A percentile compares a stretch with the other conserved stretches of the same genome.
phyloP scores from a whole-genome alignment of 2,797 vertebrate genomes.

The Smutsia temminckii region DNA sequence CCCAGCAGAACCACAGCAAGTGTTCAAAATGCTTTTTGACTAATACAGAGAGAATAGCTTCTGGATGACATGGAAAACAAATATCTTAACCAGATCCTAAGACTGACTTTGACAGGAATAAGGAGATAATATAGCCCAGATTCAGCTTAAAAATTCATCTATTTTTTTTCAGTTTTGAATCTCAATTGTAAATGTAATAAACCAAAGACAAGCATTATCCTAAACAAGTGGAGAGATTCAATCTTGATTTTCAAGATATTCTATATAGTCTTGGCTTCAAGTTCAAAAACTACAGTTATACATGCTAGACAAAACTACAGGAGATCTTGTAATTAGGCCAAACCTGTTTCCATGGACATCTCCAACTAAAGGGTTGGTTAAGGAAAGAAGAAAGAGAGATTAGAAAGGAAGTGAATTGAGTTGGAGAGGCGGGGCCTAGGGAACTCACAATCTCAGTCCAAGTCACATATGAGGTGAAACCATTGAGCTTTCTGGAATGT shows the following conservation, averaged over 20 bases:
- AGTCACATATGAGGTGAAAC: background rate
- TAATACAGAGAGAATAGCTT: background rate
- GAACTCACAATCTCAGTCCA: background rate
- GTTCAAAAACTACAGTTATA: background rate
- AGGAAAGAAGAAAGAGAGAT: background rate
- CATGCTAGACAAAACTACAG: background rate
- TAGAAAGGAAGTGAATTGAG: background rate
- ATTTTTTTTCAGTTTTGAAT: background rate
- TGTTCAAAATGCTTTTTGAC: background rate
- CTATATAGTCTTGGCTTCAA: background rate
- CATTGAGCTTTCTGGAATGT: background rate
- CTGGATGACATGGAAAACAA: conserved; percentile 5
- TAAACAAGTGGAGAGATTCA: background rate
- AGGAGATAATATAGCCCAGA: background rate
- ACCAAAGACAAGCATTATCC: background rate
- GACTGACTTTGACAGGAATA: background rate
- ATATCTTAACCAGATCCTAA: background rate
- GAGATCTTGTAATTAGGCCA: background rate
- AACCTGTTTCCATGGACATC: background rate
- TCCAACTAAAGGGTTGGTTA: background rate
- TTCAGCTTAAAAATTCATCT: background rate
- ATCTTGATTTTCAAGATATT: conserved; percentile 33
- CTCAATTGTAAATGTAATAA: conserved; percentile 27
- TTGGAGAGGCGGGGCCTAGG: background rate
- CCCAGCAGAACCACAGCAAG: background rate